Evolutionary conservation across 92 coral and sea anemone genomes (phyloP).

Genomic region (Zoanthus sansibaricus): DNA sequence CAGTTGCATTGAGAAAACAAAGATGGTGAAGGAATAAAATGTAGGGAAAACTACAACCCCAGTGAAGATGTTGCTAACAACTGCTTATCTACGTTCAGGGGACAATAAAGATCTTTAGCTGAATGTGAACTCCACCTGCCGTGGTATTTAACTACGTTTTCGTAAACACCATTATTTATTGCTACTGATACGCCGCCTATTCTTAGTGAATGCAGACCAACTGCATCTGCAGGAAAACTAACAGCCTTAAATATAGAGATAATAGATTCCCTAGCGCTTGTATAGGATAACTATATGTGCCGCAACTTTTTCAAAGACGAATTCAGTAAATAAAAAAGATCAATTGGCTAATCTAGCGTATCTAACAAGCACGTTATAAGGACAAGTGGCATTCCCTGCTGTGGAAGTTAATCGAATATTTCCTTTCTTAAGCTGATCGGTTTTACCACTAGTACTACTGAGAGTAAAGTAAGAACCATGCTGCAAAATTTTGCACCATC

Average conservation of each 20-base stretch:
- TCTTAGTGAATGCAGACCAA: no score
- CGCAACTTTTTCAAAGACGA: constrained; percentile 18
- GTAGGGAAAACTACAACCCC: no score
- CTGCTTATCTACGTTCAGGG: no score
- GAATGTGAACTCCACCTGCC: no score
- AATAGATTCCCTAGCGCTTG: constrained; percentile 21
- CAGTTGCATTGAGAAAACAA: no score
- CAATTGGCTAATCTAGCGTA: constrained; percentile 20
- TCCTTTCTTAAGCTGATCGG: constrained; percentile 33
- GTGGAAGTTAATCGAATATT: constrained; percentile 11
- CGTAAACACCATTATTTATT: no score
- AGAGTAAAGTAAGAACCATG: constrained; percentile 10
- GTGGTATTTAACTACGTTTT: no score
- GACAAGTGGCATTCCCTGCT: constrained; percentile 29
- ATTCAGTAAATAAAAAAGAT: neutral
- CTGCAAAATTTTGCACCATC: constrained; percentile 31
- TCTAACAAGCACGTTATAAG: constrained; percentile 20
- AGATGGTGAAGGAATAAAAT: no score
- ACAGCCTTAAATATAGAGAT: constrained; percentile 21
- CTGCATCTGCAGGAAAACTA: neutral
- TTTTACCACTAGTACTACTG: neutral
- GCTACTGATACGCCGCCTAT: no score
- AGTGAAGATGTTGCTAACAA: no score
- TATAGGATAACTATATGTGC: constrained; percentile 18
- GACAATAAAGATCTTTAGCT: no score